phyloP scores from a whole-genome alignment of 2,888 invertebrate species.

The Lepidochitona cinerea region DNA sequence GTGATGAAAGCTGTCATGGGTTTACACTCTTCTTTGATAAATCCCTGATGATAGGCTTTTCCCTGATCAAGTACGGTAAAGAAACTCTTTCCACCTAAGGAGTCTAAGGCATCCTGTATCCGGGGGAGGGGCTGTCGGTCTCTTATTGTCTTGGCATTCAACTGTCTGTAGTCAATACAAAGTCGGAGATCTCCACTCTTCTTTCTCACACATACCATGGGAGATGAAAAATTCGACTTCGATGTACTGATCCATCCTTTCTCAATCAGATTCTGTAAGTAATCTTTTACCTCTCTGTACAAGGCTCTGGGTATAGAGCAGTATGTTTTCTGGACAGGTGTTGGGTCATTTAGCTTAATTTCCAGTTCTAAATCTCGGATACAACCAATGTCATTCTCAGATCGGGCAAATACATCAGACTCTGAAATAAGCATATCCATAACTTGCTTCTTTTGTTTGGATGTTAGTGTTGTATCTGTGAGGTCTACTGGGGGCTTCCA shows the following conservation, averaged over 20 bases:
- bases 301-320: constrained; percentile 28
- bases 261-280: constrained; percentile 17
- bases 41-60: constrained; percentile 25
- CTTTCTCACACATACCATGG: background rate
- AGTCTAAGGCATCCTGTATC: constrained; percentile 20
- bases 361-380: background rate
- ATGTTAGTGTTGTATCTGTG: background rate
- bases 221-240: background rate
- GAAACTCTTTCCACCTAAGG: constrained; percentile 20
- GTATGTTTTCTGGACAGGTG: no score
- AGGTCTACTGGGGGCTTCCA: background rate
- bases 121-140: no score
- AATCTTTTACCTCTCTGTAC: constrained; percentile 36
- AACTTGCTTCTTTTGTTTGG: background rate
- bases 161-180: no score
- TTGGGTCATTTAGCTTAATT: constrained; percentile 20
- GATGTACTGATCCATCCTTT: constrained; percentile 26
- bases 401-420: background rate
- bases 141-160: no score
- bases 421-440: background rate
- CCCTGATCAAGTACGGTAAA: constrained; percentile 22
- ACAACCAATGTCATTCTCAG: background rate
- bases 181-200: constrained; percentile 20
- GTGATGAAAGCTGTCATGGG: constrained; percentile 15
- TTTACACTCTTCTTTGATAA: constrained; percentile 13